Evolutionary conservation across 53 echinoderm and acorn worm species (phyloP), one percentile per base, ranked within the genome.

Genomic region (Stichopus horrens): DNA sequence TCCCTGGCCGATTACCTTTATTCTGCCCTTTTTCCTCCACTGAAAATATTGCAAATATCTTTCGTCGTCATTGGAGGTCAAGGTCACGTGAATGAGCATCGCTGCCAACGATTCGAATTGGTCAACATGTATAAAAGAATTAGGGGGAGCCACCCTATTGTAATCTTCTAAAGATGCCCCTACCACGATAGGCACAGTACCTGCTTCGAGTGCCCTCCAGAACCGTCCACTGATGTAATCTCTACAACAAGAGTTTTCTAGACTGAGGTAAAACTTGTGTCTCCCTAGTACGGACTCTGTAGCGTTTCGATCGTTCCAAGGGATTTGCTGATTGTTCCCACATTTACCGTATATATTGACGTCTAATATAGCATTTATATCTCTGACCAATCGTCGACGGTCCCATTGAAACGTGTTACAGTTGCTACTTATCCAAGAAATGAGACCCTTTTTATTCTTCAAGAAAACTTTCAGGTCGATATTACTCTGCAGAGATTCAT

Each of bases 231-330:
- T 85, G 65, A 85, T 67, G 58, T 85, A 85, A 65, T 85, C 85
- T 5, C 66, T 67, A 68, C 85, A 85, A 16, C 85, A 85, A 53
- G 85, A 85, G 52, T 85, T 85, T 67, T 85, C 85, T 10, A 85
- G 66, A 21, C 85, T 85, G 60, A 85, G 65, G 66, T 85, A 85
- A 85, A 85, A 85, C 52, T 85, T 85, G 85, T 85, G 59, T 5
- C 51, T 85, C 66, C 65, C 65, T 10, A 85, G 23, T 4, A 68
- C 16, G 18, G 23, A 7, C 23, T 59, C 20, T 5, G 52, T 67
- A 5, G 67, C 85, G 9, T 52, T 21, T 54, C 52, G 52, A 51
- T 85, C 22, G 18, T 85, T 85, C 85, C 85, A 85, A 13, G 85
- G 65, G 20, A 85, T 13, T 53, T 65, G 21, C 6, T 9, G 5